Base-by-base conservation (phyloP, 2,113 vertebrate genomes). In the Rissa tridactyla region DNA sequence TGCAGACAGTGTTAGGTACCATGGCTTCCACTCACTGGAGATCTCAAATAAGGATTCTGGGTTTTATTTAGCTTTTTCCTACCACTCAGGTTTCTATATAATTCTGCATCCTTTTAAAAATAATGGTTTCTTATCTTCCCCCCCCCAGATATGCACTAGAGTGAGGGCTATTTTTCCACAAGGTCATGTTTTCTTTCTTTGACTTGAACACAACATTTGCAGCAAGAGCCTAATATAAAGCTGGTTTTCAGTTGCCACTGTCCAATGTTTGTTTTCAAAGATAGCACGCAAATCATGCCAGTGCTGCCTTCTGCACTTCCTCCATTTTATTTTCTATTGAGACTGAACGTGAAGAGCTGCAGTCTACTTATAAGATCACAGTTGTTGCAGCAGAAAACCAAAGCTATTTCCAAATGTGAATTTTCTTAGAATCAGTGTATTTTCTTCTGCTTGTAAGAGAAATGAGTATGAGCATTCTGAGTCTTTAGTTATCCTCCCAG, bases 281-380 rank as follows among this genome's bases (percentile, higher is more conserved):
- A 62, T 70, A 79, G 2, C 26, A 91, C 82, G 91, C 84, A 95
- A 95, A 94, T 94, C 36, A 23, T 47, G 61, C 54, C 60, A 94
- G 58, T 54, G 66, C 91, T 89, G 91, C 81, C 73, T 95, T 94
- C 88, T 95, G 89, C 83, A 72, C 66, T 72, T 88, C 72, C 92
- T 95, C 90, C 91, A 87, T 96, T 95, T 96, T 94, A 94, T 91
- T 91, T 92, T 76, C 78, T 86, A 20, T 80, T 77, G 75, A 87
- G 66, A 57, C 30, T 84, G 86, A 91, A 60, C 14, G 49, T 71
- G 92, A 93, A 93, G 94, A 95, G 76, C 88, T 88, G 58, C 82
- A 93, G 42, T 15, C 64, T 88, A n/a, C 95, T 96, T 88, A 87
- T 64, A 92, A 68, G 65, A 87, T n/a, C 25, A 29, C 49, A 66